phyloP scores from a whole-genome alignment of 2,888 invertebrate genomes.

The Amphimallon solstitiale region DNA sequence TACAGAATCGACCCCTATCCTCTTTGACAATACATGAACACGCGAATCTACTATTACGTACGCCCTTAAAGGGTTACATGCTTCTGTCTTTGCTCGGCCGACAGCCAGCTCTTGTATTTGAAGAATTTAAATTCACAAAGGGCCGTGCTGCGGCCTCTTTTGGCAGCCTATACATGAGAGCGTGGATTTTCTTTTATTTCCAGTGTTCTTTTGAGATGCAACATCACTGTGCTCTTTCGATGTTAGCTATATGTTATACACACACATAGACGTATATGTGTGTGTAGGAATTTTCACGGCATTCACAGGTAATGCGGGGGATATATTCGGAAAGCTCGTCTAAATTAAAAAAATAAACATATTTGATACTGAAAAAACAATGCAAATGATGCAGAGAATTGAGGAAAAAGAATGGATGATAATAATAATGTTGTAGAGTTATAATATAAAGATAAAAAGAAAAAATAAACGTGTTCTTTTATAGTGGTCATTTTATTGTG shows the following conservation, averaged over 20 bases:
- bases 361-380: too few species aligned
- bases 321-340: too few species aligned
- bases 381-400: too few species aligned
- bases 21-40: constrained; percentile 46
- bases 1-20: constrained; percentile 52
- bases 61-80: constrained; percentile 49
- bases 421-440: too few species aligned
- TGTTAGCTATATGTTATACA: not conserved
- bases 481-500: too few species aligned
- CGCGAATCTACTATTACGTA: constrained; percentile 33
- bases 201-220: constrained; percentile 19
- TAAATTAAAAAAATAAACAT: too few species aligned
- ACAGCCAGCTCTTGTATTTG: constrained; percentile 51
- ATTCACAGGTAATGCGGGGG: too few species aligned
- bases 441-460: too few species aligned
- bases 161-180: not conserved
- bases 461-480: too few species aligned
- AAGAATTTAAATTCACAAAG: constrained; percentile 52
- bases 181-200: constrained; percentile 19
- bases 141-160: constrained; percentile 45
- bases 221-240: not conserved
- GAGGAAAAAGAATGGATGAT: too few species aligned
- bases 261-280: too few species aligned
- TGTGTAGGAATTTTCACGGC: too few species aligned
- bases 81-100: not conserved